Evolutionary conservation across 1,140 invertebrate genomes (phyloP), one percentile per base, ranked within the genome.

Genomic region (Helicoverpa armigera): DNA sequence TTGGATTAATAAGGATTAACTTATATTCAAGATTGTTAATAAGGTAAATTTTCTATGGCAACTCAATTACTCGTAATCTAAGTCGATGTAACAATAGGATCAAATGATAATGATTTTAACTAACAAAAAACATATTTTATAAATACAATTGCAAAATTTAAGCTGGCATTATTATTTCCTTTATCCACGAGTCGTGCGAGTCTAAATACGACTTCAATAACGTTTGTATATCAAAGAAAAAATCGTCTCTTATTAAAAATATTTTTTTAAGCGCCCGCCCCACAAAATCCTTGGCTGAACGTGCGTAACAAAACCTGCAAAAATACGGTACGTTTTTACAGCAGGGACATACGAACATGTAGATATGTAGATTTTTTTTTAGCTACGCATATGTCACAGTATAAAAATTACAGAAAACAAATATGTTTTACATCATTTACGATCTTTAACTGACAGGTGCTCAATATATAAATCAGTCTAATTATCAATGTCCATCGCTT

Each of bases 311-410:
- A 70, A 51, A 53, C 48, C 48, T 29, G 35, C 18, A 70, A 70
- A 70, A 70, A 70, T 70, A 70, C 50, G 50, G 48, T 14, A 70
- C 50, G 67, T 70, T 70, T 67, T 70, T 70, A 70, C 67, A 70
- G 23, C 67, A 29, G 67, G 48, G 67, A 70, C 48, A 53, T 13
- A 35, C 9, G 11, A 35, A 69, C 61, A n/a, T 43, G 61, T 67
- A 51, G 67, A 23, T 53, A 53, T 51, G 67, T 53, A 23, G 35
- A 18, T 13, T 53, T 54, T 69, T n/a, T 51, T 70, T 70, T 54
- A 54, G 23, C 50, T 14, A 70, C 67, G 48, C 67, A 70, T 50
- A 29, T 10, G 16, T 29, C 23, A n/a, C 43, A 70, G 67, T 29
- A 16, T 0, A 31, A 23, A 10, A 53, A 12, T 1, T 60, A 13